These are phyloP conservation scores for Apis florea DNA, from an alignment of 1,140 invertebrate species.

Conservation along the genomic window DNA sequence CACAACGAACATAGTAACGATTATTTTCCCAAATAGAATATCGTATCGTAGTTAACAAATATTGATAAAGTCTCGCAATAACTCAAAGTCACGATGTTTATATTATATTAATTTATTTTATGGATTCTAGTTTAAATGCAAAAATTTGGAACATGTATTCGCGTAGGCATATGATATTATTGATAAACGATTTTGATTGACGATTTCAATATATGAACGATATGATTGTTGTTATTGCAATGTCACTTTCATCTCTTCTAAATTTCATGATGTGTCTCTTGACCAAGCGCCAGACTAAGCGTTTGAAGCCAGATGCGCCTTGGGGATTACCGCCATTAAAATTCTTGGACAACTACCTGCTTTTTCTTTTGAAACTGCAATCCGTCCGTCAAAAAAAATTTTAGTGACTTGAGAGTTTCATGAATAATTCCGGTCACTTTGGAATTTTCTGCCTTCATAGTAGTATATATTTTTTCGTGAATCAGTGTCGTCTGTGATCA, in stretches of 20 bases:
- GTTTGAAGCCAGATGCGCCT: neutral
- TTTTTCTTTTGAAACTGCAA: constrained; percentile 3
- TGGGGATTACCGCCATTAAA: constrained; percentile 18
- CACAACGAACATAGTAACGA: no score
- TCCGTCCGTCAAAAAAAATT: neutral
- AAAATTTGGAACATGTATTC: neutral
- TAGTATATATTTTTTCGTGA: neutral
- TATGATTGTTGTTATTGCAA: neutral
- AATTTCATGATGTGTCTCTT: constrained; percentile 16
- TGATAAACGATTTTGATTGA: neutral
- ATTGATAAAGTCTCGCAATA: neutral
- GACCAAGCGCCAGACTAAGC: neutral
- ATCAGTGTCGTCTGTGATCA: neutral
- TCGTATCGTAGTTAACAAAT: neutral
- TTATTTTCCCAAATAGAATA: neutral
- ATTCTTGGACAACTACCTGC: constrained; percentile 35
- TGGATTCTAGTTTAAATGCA: neutral
- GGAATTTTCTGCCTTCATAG: neutral
- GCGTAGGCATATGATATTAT: neutral
- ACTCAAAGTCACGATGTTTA: no score
- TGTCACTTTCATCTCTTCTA: constrained; percentile 11
- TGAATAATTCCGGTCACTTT: constrained; percentile 16
- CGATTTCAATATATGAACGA: neutral
- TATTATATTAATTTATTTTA: neutral
- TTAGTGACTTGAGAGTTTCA: neutral